Evolutionary conservation across 2,888 invertebrate species (phyloP), one percentile per base, ranked within the genome.

Genomic region (Macaria notata): DNA sequence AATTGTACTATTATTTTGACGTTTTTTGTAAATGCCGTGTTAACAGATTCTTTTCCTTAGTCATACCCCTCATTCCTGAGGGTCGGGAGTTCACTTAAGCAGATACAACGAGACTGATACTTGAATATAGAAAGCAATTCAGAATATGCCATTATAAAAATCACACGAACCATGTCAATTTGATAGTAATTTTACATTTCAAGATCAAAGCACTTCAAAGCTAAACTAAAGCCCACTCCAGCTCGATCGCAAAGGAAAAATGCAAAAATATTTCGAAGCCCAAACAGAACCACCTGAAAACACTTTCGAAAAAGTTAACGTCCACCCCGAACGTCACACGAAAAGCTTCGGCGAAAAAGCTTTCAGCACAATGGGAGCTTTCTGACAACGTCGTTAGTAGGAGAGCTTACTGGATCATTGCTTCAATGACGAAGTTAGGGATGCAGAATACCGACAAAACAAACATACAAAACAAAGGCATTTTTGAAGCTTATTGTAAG

Each of bases 271-370:
- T 9, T 41, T 38, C 42, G 42, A 54, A 29, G 7, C 39, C 49
- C 49, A 58, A 53, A 54, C 52, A 49, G 49, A 31, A 49, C 49
- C 49, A 58, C 58, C 48, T 31, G 39, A 43, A 48, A 54, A 54
- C 44, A 38, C 46, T 46, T 46, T 59, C 45, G 33, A 48, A 55
- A 59, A 54, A 55, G 47, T 51, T 54, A 39, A n/a, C 54, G 38
- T 54, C 55, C 52, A 59, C 51, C 48, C 30, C 49, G 7, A 51
- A 53, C 50, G 56, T 57, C 55, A 57, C 55, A 41, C 38, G 54
- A 57, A 62, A 62, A 62, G 54, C 52, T 49, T 49, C 46, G 46
- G 33, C 50, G 50, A 44, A 53, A 59, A 56, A 59, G 56, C 55
- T 54, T 54, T 59, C 42, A 38, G 49, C 45, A 61, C 54, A 59